Evolutionary conservation across 2,888 invertebrate genomes (phyloP).

Genomic region (Heliconius ismenius): DNA sequence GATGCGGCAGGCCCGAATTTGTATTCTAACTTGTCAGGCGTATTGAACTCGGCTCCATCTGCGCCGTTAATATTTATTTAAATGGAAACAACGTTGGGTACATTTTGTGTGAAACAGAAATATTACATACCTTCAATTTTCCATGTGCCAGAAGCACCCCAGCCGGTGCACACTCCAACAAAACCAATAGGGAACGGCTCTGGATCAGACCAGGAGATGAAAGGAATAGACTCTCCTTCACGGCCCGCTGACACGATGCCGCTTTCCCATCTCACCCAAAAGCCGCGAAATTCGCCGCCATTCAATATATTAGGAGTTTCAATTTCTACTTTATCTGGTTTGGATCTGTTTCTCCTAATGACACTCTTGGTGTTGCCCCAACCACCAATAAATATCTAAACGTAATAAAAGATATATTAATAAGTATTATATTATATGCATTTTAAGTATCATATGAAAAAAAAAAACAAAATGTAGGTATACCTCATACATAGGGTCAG

Average conservation of each 20-base stretch:
- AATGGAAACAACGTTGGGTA: conserved; percentile 73
- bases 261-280: conserved; percentile 91
- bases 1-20: conserved; percentile 80
- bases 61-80: conserved; percentile 60
- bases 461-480: not conserved
- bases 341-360: conserved; percentile 88
- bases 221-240: conserved; percentile 87
- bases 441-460: conserved; percentile 27
- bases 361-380: conserved; percentile 93
- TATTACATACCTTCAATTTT: conserved; percentile 85
- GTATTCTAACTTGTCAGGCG: conserved; percentile 83
- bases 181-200: conserved; percentile 86
- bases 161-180: conserved; percentile 92
- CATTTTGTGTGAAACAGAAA: conserved; percentile 60
- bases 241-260: conserved; percentile 86
- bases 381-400: conserved; percentile 90
- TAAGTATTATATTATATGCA: not conserved
- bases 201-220: conserved; percentile 87
- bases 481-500: conserved; percentile 91
- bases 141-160: conserved; percentile 92
- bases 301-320: conserved; percentile 88
- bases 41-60: conserved; percentile 81
- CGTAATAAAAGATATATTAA: not conserved
- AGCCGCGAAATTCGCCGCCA: conserved; percentile 88
- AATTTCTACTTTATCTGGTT: conserved; percentile 87